Percentiles rank a stretch among this genome's conserved stretches.
These are phyloP conservation scores for Solen grandis DNA, from an alignment of 1,140 invertebrate species.

Conservation along the genomic window DNA sequence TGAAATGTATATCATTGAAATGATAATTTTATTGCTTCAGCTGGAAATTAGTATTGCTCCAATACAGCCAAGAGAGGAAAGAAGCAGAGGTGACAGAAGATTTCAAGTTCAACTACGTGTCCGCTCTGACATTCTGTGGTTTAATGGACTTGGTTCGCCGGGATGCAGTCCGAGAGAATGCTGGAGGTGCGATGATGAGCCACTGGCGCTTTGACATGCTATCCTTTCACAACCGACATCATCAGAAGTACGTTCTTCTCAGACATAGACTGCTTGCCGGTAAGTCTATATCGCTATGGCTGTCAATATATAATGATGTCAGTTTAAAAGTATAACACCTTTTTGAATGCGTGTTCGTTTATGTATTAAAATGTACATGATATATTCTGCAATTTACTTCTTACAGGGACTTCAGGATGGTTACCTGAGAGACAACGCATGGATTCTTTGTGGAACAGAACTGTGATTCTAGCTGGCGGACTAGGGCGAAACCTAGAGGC, in stretches of 20 bases:
- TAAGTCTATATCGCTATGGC: constrained; percentile 9
- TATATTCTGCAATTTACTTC: background rate
- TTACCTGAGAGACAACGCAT: constrained; percentile 14
- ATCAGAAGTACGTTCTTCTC: constrained; percentile 52
- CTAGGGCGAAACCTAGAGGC: constrained; percentile 34
- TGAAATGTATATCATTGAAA: background rate
- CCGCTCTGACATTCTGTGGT: constrained; percentile 13
- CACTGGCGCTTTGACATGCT: constrained; percentile 50
- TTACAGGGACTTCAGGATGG: constrained; percentile 37
- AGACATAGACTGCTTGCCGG: constrained; percentile 15
- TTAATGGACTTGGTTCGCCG: constrained; percentile 23
- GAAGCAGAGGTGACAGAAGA: background rate
- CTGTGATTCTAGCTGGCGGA: constrained; percentile 52
- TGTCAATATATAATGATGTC: background rate
- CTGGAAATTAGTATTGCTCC: background rate
- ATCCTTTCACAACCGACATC: constrained; percentile 26
- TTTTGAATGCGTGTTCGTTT: background rate
- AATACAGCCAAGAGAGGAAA: background rate
- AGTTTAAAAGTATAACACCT: background rate
- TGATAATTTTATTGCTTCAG: background rate
- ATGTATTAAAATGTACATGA: background rate
- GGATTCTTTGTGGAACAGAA: constrained; percentile 56
- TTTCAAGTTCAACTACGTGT: background rate
- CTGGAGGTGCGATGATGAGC: constrained; percentile 31
- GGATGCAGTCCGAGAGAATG: constrained; percentile 55